These are phyloP conservation scores for Axinella damicornis DNA, from an alignment of 37 sponge, comb jelly and placozoan species.

Conservation along the genomic window DNA sequence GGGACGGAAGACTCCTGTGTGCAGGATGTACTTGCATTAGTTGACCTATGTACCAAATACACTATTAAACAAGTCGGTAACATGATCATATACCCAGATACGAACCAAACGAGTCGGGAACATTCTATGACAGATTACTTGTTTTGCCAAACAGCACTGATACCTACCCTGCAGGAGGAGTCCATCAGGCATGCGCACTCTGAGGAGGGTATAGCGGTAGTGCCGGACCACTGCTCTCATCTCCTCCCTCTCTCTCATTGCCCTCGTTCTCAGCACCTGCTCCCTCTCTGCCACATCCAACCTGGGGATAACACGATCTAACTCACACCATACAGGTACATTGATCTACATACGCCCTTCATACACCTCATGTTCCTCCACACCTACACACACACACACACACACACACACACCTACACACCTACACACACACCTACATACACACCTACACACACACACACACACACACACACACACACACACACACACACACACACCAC, in stretches of 20 bases:
- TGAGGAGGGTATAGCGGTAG: conserved; percentile 69
- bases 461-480: conserved; percentile 19
- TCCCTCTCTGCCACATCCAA: conserved; percentile 61
- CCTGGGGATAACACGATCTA: too few species aligned
- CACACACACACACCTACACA: conserved; percentile 40
- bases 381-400: conserved; percentile 14
- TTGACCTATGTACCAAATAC: too few species aligned
- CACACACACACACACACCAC: conserved; percentile 25
- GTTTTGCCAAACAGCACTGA: too few species aligned
- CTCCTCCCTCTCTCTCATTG: conserved; percentile 86
- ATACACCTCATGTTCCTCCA: too few species aligned
- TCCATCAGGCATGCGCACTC: conserved; percentile 77
- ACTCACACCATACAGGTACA: too few species aligned
- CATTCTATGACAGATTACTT: too few species aligned
- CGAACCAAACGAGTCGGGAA: too few species aligned
- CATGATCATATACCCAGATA: too few species aligned
- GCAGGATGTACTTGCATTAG: neutral
- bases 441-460: conserved; percentile 31
- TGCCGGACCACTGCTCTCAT: conserved; percentile 47
- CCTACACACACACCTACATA: conserved; percentile 30
- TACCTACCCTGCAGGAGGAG: conserved; percentile 75
- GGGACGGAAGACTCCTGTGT: conserved; percentile 74
- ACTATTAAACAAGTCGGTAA: too few species aligned
- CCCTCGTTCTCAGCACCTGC: conserved; percentile 59
- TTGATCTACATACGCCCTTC: too few species aligned